phyloP scores from a whole-genome alignment of 2,888 invertebrate species.

The Eurois occulta region DNA sequence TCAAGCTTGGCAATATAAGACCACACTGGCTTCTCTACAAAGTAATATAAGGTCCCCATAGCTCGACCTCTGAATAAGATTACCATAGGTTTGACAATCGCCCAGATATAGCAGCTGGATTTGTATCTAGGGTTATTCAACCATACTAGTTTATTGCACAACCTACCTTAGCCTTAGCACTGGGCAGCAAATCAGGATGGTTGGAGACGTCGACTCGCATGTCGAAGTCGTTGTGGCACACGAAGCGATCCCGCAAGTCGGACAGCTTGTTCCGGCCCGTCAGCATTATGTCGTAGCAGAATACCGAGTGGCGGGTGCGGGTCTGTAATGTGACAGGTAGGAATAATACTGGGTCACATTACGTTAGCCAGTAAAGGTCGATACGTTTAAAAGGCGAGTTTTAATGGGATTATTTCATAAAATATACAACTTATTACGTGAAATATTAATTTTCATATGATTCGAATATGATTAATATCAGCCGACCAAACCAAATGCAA shows the following conservation, averaged over 20 bases:
- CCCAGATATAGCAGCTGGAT: not conserved
- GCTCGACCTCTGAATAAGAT: not conserved
- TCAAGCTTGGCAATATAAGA: not conserved
- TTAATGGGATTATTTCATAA: not conserved
- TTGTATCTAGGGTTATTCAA: not conserved
- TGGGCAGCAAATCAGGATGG: constrained; percentile 78
- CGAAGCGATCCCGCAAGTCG: constrained; percentile 93
- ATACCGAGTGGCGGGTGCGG: constrained; percentile 79
- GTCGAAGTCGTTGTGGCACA: constrained; percentile 93
- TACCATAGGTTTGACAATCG: not conserved
- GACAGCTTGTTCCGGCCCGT: constrained; percentile 91
- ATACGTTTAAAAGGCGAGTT: not conserved
- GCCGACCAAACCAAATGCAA: not conserved
- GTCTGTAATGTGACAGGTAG: constrained; percentile 56
- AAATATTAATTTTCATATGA: not conserved
- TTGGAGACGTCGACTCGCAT: constrained; percentile 91
- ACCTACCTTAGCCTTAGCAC: constrained; percentile 77
- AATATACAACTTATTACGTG: not conserved
- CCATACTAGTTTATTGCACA: not conserved
- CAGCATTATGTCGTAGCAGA: constrained; percentile 79
- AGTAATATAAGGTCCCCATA: not conserved
- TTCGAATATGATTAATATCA: not conserved
- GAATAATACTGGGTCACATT: not conserved
- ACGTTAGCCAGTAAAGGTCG: not conserved
- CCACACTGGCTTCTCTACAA: not conserved